Conservation (phyloP, 2,797 vertebrate species). For the Serranus cabrilla region DNA sequence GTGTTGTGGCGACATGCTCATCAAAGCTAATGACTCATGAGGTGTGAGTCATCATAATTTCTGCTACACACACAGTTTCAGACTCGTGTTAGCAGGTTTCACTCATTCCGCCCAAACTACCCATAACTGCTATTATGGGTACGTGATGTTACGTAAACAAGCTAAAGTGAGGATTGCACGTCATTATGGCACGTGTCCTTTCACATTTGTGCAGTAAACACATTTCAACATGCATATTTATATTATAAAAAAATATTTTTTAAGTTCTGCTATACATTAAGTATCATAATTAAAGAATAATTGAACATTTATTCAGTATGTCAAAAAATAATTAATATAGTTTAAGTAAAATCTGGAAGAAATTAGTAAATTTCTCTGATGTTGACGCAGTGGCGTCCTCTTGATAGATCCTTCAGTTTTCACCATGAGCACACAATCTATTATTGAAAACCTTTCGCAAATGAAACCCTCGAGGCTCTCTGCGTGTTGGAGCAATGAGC, state of each 20-base stretch:
- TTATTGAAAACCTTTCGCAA: conserved; percentile 5
- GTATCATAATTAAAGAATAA: not conserved
- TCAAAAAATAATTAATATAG: not conserved
- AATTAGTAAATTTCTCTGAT: too few relatives aligned
- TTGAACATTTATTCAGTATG: not conserved
- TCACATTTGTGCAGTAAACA: not conserved
- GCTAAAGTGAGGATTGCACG: conserved; percentile 27
- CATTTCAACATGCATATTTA: not conserved
- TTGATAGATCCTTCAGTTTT: not conserved
- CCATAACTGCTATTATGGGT: conserved; percentile 24
- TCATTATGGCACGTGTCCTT: conserved; percentile 5
- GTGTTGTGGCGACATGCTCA: conserved; percentile 36
- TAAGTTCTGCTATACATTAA: not conserved
- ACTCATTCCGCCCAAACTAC: conserved; percentile 41
- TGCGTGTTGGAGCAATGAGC: conserved; percentile 51
- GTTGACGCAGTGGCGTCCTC: not conserved
- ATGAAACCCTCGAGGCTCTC: conserved; percentile 23
- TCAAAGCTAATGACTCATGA: conserved; percentile 51
- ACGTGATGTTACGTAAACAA: conserved; percentile 28
- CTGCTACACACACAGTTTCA: conserved; percentile 53
- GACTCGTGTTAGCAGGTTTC: conserved; percentile 74
- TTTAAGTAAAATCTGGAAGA: too few relatives aligned
- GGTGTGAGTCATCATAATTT: conserved; percentile 52
- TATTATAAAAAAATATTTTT: not conserved
- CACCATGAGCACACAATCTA: not conserved